Evolutionary conservation across 2,113 vertebrate genomes (phyloP), one percentile per base, ranked within the genome.

Genomic region (Dasyprocta punctata): DNA sequence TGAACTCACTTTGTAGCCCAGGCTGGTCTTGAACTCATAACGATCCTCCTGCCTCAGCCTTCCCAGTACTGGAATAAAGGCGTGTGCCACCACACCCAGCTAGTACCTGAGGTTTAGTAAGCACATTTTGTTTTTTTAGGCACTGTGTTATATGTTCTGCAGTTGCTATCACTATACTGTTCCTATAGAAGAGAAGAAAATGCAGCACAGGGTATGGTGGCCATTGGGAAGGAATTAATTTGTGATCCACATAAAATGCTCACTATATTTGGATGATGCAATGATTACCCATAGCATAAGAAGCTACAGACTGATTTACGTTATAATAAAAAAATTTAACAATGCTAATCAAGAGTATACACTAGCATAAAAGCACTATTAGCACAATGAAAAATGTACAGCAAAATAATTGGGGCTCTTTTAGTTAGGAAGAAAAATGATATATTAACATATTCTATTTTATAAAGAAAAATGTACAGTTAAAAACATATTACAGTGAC

Each of bases 361-460:
- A 28, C 14, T 78, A 83, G 0, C 71, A 52, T 82, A 80, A 93
- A 85, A 58, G 33, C n/a, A 84, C 4, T 52, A 52, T 85, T 90
- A 92, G 78, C 7, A 52, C 63, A 90, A 94, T 1, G 83, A 5
- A 52, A 91, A 95, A 81, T 44, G 82, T 24, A 3, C 58, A 92
- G n/a, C 38, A 95, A 95, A 96, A 84, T 52, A 61, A 67, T 11
- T 58, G 6, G 2, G 56, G 71, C 41, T 83, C 11, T 92, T 95
- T 87, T 69, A 90, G 38, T 82, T 87, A 36, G 3, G 87, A 98
- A 95, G 19, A 95, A 87, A 93, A 90, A 16, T 49, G 24, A 71
- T 85, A 58, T 20, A n/a, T 56, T 84, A 89, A 41, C 52, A 33
- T 3, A 65, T 52, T 81, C 56, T 28, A 65, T 38, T 89, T 69